Base-by-base conservation (phyloP, 1,140 invertebrate species). In the Camponotus vicinus region DNA sequence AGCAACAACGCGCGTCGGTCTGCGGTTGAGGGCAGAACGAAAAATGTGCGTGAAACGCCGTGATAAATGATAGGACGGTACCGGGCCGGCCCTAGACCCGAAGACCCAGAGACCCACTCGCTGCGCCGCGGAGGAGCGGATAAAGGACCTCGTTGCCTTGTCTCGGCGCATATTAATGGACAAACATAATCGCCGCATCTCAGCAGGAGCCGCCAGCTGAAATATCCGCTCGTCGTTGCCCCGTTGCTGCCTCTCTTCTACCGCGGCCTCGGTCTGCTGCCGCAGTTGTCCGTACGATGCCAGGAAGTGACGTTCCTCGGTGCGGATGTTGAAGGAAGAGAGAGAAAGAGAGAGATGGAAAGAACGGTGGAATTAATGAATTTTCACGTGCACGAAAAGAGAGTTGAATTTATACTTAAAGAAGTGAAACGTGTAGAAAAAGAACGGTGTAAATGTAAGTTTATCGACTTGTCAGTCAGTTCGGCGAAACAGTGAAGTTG, bases 141-240 rank as follows among this genome's bases (percentile, higher is more conserved):
- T 91, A 91, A 89, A 92, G 90, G 89, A 92, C 90, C 92, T 67
- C 78, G 89, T 92, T 92, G 93, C 92, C 93, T 94, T 93, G 93
- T 93, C 92, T 92, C 91, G 86, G 91, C 93, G 93, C 92, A 94
- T 94, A 95, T 95, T 95, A 95, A 95, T 95, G 92, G 93, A 93
- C 92, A 93, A 94, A 93, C 90, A 92, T 94, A 95, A 95, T 95
- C 93, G 93, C 92, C 91, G 92, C 91, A 94, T 94, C 94, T 91
- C 94, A 95, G 93, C 94, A 90, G 93, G 93, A 92, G 92, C 87
- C 90, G 87, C 87, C 89, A 90, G 92, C 91, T 93, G 88, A 89
- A 91, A 86, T 91, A 90, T 91, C 87, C 91, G 86, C 87, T 90
- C 88, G 73, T 88, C 86, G 76, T 90, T 88, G 88, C 84, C 42